A percentile compares a stretch with the other conserved stretches of the same genome.
Conservation (phyloP, 2,888 invertebrate genomes). For the Mythimna pallens region DNA sequence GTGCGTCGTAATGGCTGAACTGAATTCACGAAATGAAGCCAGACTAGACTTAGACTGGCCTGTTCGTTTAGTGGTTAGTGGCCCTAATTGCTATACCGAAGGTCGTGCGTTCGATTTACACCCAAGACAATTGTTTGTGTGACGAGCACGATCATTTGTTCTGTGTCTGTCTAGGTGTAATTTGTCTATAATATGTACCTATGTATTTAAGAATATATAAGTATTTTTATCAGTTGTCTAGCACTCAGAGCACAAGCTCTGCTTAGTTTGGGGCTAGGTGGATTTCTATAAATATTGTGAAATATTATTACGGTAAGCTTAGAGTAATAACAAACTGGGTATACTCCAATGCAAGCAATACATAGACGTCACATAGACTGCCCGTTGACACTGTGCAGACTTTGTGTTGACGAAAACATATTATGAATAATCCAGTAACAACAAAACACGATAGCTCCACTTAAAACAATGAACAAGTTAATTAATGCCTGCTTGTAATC, state of each 20-base stretch:
- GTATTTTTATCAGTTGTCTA: too few relatives aligned
- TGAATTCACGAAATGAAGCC: too few relatives aligned
- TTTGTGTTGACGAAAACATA: background rate
- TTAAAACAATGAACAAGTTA: background rate
- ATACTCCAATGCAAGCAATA: background rate
- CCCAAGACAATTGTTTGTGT: too few relatives aligned
- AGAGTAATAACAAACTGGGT: constrained; percentile 4
- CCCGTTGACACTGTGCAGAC: background rate
- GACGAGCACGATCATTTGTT: too few relatives aligned
- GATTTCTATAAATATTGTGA: background rate
- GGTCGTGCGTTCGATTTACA: too few relatives aligned
- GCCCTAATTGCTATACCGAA: too few relatives aligned
- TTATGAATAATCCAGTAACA: background rate
- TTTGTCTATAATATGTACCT: too few relatives aligned
- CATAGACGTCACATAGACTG: background rate
- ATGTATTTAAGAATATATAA: too few relatives aligned
- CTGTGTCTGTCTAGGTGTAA: too few relatives aligned
- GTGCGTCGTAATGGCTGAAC: background rate
- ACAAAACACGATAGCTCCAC: background rate
- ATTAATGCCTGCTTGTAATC: background rate
- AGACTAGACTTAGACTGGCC: too few relatives aligned
- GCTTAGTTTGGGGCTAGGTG: background rate
- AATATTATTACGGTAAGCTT: constrained; percentile 8
- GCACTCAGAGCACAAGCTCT: too few relatives aligned
- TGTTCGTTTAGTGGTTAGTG: too few relatives aligned